phyloP scores from a whole-genome alignment of 2,888 invertebrate genomes.

The Caenorhabditis japonica region DNA sequence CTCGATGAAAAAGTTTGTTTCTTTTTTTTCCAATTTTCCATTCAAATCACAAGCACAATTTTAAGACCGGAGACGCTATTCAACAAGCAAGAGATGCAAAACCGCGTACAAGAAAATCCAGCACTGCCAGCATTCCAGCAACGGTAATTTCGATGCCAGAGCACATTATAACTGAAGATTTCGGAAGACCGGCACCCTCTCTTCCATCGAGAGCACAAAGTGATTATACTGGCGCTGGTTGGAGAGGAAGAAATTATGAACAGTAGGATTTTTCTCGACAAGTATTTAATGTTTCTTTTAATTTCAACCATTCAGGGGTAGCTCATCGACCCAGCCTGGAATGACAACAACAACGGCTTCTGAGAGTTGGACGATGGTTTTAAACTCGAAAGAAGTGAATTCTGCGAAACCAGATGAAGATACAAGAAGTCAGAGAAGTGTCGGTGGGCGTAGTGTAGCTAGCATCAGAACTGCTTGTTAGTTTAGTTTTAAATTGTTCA shows the following conservation, averaged over 20 bases:
- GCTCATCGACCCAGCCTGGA: slow-evolving; percentile 34
- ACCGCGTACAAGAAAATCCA: slow-evolving; percentile 33
- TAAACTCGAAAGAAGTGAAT: slow-evolving; percentile 30
- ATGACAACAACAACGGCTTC: slow-evolving; percentile 21
- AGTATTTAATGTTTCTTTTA: neutral
- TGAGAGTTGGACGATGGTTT: slow-evolving; percentile 50
- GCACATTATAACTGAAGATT: slow-evolving; percentile 57
- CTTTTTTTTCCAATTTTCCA: too few species aligned
- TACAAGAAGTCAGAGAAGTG: slow-evolving; percentile 33
- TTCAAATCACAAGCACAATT: too few species aligned
- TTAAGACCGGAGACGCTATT: slow-evolving; percentile 55
- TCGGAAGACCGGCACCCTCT: slow-evolving; percentile 53
- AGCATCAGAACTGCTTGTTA: slow-evolving; percentile 32
- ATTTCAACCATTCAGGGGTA: slow-evolving; percentile 1
- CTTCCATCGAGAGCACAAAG: slow-evolving; percentile 59
- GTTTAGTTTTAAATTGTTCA: neutral
- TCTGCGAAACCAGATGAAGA: slow-evolving; percentile 30
- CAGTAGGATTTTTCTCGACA: slow-evolving; percentile 12
- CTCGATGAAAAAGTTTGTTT: slow-evolving; percentile 83
- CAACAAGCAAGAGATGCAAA: slow-evolving; percentile 44
- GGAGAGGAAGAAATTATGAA: slow-evolving; percentile 24
- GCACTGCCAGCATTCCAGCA: slow-evolving; percentile 39
- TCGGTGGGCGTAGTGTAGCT: slow-evolving; percentile 26
- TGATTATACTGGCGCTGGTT: slow-evolving; percentile 45
- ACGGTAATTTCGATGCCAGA: slow-evolving; percentile 46